These are phyloP conservation scores for Myotis brandtii DNA, from an alignment of 2,113 vertebrate genomes.

Conservation along the genomic window DNA sequence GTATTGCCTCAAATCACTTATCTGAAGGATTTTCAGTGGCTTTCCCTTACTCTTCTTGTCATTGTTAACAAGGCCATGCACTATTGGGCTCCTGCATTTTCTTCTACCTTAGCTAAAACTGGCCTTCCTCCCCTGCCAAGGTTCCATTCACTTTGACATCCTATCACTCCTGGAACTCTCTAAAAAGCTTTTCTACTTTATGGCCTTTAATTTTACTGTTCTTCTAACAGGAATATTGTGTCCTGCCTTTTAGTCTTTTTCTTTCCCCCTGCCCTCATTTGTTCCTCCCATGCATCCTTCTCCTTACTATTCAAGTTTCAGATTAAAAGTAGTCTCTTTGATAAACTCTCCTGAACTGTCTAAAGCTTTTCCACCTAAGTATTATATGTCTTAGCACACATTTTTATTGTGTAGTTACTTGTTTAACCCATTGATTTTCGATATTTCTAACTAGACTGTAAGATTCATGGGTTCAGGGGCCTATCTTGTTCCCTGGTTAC, in stretches of 20 bases:
- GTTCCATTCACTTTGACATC: background rate
- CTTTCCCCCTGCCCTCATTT: background rate
- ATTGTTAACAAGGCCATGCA: background rate
- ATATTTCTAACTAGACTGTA: background rate
- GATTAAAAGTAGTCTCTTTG: background rate
- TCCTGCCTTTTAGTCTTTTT: background rate
- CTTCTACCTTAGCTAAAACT: background rate
- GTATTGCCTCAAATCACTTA: background rate
- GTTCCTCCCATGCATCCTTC: background rate
- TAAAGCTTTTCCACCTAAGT: background rate
- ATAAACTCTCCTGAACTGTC: background rate
- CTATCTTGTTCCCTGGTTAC: background rate
- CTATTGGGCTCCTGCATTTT: background rate
- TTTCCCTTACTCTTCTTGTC: background rate
- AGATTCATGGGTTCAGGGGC: background rate
- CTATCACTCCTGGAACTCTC: background rate
- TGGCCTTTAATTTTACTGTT: background rate
- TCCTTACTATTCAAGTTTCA: background rate
- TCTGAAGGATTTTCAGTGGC: background rate
- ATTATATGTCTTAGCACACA: background rate
- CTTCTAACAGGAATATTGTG: background rate
- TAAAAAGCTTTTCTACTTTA: background rate
- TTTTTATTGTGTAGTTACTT: background rate
- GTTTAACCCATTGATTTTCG: background rate
- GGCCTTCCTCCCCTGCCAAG: accelerated